Evolutionary conservation across 64 coral and sea anemone species (phyloP).

Genomic region (Stichodactyla helianthus): DNA sequence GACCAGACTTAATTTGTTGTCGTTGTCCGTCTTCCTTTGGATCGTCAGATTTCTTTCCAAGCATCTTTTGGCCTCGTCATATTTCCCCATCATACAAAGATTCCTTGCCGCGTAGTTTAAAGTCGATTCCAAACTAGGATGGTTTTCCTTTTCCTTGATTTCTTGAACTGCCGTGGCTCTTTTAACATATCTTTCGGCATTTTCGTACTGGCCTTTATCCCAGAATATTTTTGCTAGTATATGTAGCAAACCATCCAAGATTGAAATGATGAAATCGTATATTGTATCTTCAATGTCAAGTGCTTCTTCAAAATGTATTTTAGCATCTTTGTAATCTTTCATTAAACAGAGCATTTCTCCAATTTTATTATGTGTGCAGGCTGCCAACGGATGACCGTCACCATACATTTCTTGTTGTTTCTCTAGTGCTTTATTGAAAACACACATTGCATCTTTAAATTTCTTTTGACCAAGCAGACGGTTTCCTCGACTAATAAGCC

Average conservation of each 20-base stretch:
- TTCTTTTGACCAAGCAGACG: neutral
- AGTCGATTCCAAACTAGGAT: neutral
- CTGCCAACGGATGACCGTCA: conserved; percentile 1
- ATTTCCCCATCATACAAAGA: neutral
- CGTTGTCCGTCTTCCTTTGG: neutral
- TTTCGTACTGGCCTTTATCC: neutral
- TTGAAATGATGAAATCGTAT: neutral
- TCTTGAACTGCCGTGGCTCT: neutral
- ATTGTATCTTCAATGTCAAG: neutral
- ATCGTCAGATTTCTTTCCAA: neutral
- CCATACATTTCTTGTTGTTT: neutral
- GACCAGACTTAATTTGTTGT: neutral
- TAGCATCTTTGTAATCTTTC: neutral
- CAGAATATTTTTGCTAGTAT: neutral
- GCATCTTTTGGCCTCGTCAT: neutral
- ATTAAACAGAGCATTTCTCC: neutral
- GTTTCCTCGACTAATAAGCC: neutral
- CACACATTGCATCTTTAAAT: neutral
- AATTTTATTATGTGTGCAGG: neutral
- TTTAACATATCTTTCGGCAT: neutral
- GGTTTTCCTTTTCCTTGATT: neutral
- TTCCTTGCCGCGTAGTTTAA: neutral
- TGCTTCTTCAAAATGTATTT: conserved; percentile 1
- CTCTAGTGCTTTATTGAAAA: neutral
- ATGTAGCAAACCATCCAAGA: neutral